These are phyloP conservation scores for Trematocara zebra DNA, from an alignment of 2,113 vertebrate genomes.

Conservation along the genomic window DNA sequence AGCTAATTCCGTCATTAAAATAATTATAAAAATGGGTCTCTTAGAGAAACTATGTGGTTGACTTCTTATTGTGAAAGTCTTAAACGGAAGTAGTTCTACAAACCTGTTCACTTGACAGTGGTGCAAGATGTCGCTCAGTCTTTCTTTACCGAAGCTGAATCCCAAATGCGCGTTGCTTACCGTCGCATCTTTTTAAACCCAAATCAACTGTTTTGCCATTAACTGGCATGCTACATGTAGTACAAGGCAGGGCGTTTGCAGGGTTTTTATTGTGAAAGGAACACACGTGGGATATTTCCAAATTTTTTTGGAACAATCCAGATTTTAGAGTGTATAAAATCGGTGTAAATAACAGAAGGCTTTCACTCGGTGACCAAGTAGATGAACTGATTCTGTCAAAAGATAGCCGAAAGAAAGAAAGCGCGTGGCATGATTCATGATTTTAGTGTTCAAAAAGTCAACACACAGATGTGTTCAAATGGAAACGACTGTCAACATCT, in stretches of 20 bases:
- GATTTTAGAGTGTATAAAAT: neutral
- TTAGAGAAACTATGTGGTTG: fast-evolving
- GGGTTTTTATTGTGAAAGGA: neutral
- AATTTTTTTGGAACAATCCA: slow-evolving; percentile 15
- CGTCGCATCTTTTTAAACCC: neutral
- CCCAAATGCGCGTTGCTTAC: slow-evolving; percentile 24
- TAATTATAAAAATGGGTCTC: neutral
- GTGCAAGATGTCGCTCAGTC: slow-evolving; percentile 39
- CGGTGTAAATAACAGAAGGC: slow-evolving; percentile 10
- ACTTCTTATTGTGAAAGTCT: slow-evolving; percentile 31
- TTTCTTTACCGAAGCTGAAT: neutral
- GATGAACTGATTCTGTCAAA: neutral
- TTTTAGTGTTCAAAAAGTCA: slow-evolving; percentile 13
- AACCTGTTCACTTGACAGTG: neutral
- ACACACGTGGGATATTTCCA: neutral
- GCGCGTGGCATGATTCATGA: neutral
- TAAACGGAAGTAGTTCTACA: neutral
- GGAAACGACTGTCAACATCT: slow-evolving; percentile 52
- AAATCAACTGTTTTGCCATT: neutral
- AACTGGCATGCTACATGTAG: neutral
- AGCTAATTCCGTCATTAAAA: neutral
- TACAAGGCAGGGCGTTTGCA: neutral
- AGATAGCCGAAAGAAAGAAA: neutral
- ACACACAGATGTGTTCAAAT: slow-evolving; percentile 32
- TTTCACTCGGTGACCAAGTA: neutral